Evolutionary conservation across 2,888 invertebrate genomes (phyloP).

Genomic region (Watsonalla binaria): DNA sequence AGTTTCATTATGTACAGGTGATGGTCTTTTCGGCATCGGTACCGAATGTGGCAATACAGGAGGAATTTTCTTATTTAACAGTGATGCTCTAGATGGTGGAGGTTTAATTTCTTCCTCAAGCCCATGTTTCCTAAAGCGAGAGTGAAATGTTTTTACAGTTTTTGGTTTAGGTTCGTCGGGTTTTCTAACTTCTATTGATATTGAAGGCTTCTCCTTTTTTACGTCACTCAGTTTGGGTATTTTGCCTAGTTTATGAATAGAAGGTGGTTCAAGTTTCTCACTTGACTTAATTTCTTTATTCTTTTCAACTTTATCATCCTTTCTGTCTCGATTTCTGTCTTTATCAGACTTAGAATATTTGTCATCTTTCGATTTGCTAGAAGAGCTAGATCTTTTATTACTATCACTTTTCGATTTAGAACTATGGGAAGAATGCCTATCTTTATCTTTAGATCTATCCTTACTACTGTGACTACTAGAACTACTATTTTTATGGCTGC

Average conservation of each 20-base stretch:
- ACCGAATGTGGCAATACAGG: slow-evolving; percentile 65
- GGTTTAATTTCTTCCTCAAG: slow-evolving; percentile 92
- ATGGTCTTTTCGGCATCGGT: slow-evolving; percentile 68
- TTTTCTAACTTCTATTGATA: slow-evolving; percentile 89
- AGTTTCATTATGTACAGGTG: slow-evolving; percentile 68
- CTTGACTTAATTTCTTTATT: slow-evolving; percentile 48
- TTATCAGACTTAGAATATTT: slow-evolving; percentile 46
- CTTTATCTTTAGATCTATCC: slow-evolving; percentile 51
- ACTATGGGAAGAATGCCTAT: slow-evolving; percentile 40
- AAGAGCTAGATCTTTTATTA: slow-evolving; percentile 49
- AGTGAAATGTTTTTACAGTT: slow-evolving; percentile 94
- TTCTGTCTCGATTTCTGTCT: slow-evolving; percentile 40
- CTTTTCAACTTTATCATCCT: slow-evolving; percentile 33
- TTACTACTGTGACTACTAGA: slow-evolving; percentile 61
- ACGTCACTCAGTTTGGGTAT: slow-evolving; percentile 85
- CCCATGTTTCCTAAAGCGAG: slow-evolving; percentile 94
- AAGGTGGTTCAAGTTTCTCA: slow-evolving; percentile 82
- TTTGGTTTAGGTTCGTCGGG: slow-evolving; percentile 86
- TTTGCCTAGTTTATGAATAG: slow-evolving; percentile 86
- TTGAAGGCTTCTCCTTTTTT: slow-evolving; percentile 84
- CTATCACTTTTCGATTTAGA: slow-evolving; percentile 64
- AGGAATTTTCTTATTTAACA: slow-evolving; percentile 77
- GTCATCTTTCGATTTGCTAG: slow-evolving; percentile 56
- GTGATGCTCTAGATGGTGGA: slow-evolving; percentile 85
- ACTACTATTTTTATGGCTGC: slow-evolving; percentile 46